Percentiles rank a stretch among this genome's conserved stretches.
Conservation (phyloP, 1,140 invertebrate genomes). For the Drosophila obscura region DNA sequence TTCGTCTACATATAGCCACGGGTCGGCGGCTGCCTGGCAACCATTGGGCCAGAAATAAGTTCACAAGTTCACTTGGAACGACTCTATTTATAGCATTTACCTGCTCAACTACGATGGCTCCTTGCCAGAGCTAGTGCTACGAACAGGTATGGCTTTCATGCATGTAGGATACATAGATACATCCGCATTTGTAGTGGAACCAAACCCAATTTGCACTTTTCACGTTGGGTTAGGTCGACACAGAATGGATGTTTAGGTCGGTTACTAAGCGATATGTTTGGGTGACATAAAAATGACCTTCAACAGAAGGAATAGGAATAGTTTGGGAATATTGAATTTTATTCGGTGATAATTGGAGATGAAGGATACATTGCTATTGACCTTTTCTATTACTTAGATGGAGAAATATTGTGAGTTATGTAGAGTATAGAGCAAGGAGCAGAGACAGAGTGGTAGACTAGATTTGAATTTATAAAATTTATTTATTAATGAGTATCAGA, state of each 20-base stretch:
- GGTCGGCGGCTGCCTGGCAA: slow-evolving; percentile 63
- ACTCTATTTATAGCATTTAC: slow-evolving; percentile 74
- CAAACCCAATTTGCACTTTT: slow-evolving; percentile 30
- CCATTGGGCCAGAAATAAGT: slow-evolving; percentile 75
- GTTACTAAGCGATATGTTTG: slow-evolving; percentile 33
- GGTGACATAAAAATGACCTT: slow-evolving; percentile 56
- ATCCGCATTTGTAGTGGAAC: slow-evolving; percentile 19
- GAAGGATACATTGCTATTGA: too few relatives aligned
- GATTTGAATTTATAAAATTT: too few relatives aligned
- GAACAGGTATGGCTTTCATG: background rate
- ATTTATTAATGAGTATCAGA: too few relatives aligned
- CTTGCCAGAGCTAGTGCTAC: slow-evolving; percentile 14
- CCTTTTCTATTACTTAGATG: too few relatives aligned
- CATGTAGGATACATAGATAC: slow-evolving; percentile 12
- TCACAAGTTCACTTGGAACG: slow-evolving; percentile 77
- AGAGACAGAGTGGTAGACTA: too few relatives aligned
- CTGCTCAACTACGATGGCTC: slow-evolving; percentile 38
- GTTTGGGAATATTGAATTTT: background rate
- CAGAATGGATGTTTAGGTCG: slow-evolving; percentile 19
- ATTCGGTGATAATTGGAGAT: background rate
- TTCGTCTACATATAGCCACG: slow-evolving; percentile 2
- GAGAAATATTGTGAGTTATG: too few relatives aligned
- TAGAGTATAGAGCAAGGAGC: too few relatives aligned
- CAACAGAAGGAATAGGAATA: background rate
- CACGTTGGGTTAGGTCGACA: slow-evolving; percentile 68